Base-by-base conservation (phyloP, 2,113 vertebrate species). In the Xenus cinereus region DNA sequence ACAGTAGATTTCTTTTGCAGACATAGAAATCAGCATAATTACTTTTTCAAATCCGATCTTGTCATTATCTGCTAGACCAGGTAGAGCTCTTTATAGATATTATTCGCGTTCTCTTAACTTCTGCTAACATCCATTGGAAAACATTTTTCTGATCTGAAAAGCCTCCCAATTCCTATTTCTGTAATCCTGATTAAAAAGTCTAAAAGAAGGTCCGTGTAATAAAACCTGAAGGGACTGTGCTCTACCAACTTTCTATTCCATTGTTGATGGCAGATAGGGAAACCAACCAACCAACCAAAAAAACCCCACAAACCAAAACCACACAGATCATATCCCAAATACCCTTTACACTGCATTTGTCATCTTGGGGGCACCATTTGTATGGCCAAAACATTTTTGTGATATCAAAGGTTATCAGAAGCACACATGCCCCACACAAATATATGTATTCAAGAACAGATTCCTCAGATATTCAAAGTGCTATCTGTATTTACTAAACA, bases 261-360 rank as follows among this genome's bases (percentile, higher is more conserved):
- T 13, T 83, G 45, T 53, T 79, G 35, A 89, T 56, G 26, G 26
- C 43, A 71, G 30, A 28, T 19, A 21, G 63, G 46, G 71, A 84
- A n/a, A n/a, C n/a, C n/a, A 84, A 81, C 35, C 37, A 81, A 72
- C 16, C 30, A 67, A 28, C 21, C 21, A 51, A 64, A 45, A 87
- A 83, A 43, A 87, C 94, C 84, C 97, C 98, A 97, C 54, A 57
- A 57, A 57, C 56, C 56, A 57, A 57, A 57, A 33, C 20, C 56
- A n/a, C 20, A 33, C 32, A 59, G 56, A n/a, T 59, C 56, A n/a
- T n/a, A 23, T n/a, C 33, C 33, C 32, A 59, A 59, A 59, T 23
- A 59, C 33, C 33, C 21, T 59, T 59, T 59, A 35, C 33, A n/a
- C 33, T 23, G 21, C 33, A 59, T 22, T 59, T 14, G 2, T 59